Evolutionary conservation across 2,888 invertebrate species (phyloP), one percentile per base, ranked within the genome.

Genomic region (Sylvicola cinctus): DNA sequence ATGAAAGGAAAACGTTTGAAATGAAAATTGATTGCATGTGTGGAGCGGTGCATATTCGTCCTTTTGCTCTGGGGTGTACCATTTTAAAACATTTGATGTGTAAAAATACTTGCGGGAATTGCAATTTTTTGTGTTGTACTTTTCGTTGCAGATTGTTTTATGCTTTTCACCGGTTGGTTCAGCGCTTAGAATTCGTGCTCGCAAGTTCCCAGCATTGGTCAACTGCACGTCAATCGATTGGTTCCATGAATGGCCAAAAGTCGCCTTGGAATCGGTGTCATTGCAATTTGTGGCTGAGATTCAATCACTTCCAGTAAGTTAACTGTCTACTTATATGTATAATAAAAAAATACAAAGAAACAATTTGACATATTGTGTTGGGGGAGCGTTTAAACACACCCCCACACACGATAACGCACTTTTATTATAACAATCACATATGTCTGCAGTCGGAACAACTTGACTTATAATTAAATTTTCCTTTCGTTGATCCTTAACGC

Each of bases 211-310:
- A 1, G 90, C 93, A 2, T 64, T 95, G 29, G 78, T 87, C 20
- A 93, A 84, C 60, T 87, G 87, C 49, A 87, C 91, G 0, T 72
- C 81, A 31, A 91, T 95, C 43, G 78, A 93, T 56, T 95, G 93
- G 93, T 95, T 93, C 59, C 90, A 93, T 52, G 87, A 90, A 50
- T 95, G 95, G 93, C 93, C 95, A 2, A 70, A 71, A 47, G 79
- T 84, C 48, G 95, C 95, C 25, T 60, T 95, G 48, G 70, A 79
- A 43, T 90, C 90, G 16, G 93, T 95, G 3, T 88, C 90, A 16
- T 69, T 67, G 45, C 66, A 80, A 43, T 93, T 93, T 56, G 63
- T 90, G 36, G 61, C 68, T 11, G 80, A 85, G 58, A 73, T 84
- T 23, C 69, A 74, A 40, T 66, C 74, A 10, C 57, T 91, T 36